phyloP scores from a whole-genome alignment of 1,140 invertebrate species.

The Potamilus streckersoni region DNA sequence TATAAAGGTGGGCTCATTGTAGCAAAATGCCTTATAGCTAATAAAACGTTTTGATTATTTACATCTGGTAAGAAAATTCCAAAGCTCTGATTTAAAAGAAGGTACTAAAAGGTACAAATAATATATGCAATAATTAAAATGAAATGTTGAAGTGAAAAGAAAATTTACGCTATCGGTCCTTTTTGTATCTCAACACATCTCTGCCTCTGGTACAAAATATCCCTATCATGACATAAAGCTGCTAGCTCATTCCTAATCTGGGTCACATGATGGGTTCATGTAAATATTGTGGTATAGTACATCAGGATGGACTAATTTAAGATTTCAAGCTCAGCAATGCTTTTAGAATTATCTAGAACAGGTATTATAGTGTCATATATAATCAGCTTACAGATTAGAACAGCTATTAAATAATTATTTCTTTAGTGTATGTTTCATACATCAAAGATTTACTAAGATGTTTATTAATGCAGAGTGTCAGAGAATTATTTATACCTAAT shows the following conservation, averaged over 20 bases:
- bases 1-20: too few species aligned
- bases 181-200: conserved; percentile 2
- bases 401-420: too few species aligned
- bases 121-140: not conserved
- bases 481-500: too few species aligned
- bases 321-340: conserved; percentile 14
- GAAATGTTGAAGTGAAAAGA: not conserved
- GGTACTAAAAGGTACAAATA: not conserved
- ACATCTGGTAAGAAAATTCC: not conserved
- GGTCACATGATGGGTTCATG: conserved; percentile 16
- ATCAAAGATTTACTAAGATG: too few species aligned
- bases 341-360: conserved; percentile 1
- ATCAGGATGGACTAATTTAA: conserved; percentile 15
- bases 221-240: conserved; percentile 7
- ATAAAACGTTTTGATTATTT: not conserved
- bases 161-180: not conserved
- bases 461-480: too few species aligned
- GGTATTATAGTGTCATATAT: too few species aligned
- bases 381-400: too few species aligned
- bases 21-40: not conserved
- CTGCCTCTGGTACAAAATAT: not conserved
- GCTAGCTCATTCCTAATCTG: conserved; percentile 8
- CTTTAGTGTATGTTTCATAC: too few species aligned
- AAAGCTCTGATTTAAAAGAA: not conserved
- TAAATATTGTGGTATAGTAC: conserved; percentile 6